phyloP scores from a whole-genome alignment of 2,113 vertebrate species.

The Eublepharis macularius region DNA sequence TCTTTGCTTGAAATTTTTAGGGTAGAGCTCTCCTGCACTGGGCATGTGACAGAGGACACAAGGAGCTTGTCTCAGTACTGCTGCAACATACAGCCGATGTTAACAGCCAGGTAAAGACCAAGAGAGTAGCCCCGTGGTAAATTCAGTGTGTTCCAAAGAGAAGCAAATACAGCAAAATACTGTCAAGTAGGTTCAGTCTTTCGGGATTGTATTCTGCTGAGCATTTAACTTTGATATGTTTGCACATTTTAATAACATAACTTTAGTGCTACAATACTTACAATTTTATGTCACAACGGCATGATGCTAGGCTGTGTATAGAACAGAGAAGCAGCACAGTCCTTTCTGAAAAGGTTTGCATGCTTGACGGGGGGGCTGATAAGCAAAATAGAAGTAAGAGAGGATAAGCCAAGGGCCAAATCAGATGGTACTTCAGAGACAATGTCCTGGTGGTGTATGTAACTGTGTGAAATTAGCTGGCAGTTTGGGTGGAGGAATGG shows the following conservation, averaged over 20 bases:
- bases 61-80: conserved; percentile 90
- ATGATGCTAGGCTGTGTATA: background rate
- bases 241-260: background rate
- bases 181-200: background rate
- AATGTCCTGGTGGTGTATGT: background rate
- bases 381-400: background rate
- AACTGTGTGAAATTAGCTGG: background rate
- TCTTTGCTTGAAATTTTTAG: conserved; percentile 72
- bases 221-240: background rate
- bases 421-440: background rate
- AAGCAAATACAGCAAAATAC: background rate
- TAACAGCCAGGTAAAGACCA: conserved; percentile 89
- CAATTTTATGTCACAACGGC: background rate
- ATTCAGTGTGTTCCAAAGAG: background rate
- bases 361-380: background rate
- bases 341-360: background rate
- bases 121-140: rapidly evolving
- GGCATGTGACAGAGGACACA: conserved; percentile 96
- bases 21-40: conserved; percentile 92
- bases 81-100: conserved; percentile 87
- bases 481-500: background rate
- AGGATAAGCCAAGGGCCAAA: background rate
- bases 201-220: background rate
- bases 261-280: background rate
- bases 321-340: background rate